A percentile compares a stretch with the other conserved stretches of the same genome.
Evolutionary conservation across 2,113 vertebrate genomes (phyloP).

Genomic region (Regulus satrapa): DNA sequence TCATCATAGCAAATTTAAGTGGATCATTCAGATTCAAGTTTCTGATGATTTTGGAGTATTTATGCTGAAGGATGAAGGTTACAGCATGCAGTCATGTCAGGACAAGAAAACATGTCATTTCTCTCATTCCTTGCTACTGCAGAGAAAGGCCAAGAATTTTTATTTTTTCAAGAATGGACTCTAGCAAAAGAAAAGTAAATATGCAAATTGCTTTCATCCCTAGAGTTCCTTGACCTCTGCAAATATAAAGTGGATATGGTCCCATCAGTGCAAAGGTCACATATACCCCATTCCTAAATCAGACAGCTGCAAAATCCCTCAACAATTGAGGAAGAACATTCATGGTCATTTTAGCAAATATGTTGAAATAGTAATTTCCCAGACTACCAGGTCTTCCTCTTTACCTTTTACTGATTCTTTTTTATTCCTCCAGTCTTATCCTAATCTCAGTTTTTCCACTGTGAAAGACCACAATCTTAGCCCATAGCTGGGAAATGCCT

Average conservation of each 20-base stretch:
- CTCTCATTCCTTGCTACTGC: not conserved
- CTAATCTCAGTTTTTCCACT: not conserved
- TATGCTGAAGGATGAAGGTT: not conserved
- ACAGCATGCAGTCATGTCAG: not conserved
- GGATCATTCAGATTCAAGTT: not conserved
- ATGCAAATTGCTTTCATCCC: not conserved
- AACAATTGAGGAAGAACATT: not conserved
- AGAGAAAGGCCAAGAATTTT: not conserved
- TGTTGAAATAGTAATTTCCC: not conserved
- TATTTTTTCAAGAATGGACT: not conserved
- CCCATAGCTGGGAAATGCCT: not conserved
- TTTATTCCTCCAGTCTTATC: not conserved
- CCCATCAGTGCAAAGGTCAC: not conserved
- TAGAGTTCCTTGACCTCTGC: not conserved
- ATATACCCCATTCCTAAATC: fast-evolving
- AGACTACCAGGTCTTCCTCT: not conserved
- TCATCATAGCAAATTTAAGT: not conserved
- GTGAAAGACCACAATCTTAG: not conserved
- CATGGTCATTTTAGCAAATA: not conserved
- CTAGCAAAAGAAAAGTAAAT: not conserved
- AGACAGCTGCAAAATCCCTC: not conserved
- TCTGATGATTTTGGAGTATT: not conserved
- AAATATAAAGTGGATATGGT: not conserved
- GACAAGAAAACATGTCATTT: not conserved
- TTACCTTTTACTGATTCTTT: not conserved